These are phyloP conservation scores for Rhineura floridana DNA, from an alignment of 2,113 vertebrate species.

Conservation along the genomic window DNA sequence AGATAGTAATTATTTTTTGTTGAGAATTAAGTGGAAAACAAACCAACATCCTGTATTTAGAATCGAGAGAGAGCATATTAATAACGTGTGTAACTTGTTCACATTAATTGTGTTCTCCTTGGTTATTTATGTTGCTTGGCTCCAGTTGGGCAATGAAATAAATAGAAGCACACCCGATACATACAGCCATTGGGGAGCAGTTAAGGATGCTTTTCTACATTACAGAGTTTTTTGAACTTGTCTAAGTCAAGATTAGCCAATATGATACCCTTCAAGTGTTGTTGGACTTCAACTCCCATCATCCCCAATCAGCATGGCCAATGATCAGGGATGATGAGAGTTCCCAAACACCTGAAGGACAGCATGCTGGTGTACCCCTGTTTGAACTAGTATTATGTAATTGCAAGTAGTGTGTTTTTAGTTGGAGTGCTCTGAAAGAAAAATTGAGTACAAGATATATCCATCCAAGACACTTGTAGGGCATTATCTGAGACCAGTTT, in stretches of 20 bases:
- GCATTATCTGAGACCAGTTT: background rate
- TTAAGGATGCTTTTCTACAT: background rate
- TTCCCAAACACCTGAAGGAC: too few species aligned
- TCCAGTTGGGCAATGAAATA: constrained; percentile 2
- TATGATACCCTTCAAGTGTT: too few species aligned
- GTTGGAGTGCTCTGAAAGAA: constrained; percentile 3
- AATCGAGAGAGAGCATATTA: constrained; percentile 19
- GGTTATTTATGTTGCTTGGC: constrained; percentile 30
- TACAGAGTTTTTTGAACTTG: background rate
- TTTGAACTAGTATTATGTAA: background rate
- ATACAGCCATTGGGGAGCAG: too few species aligned
- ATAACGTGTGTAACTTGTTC: constrained; percentile 1
- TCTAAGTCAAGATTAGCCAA: background rate
- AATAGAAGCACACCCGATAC: background rate
- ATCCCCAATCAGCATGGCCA: too few species aligned
- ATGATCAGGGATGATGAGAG: too few species aligned
- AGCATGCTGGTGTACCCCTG: too few species aligned
- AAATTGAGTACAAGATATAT: background rate
- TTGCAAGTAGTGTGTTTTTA: constrained; percentile 5
- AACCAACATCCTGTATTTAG: background rate
- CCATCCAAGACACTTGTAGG: background rate
- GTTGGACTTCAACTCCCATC: too few species aligned
- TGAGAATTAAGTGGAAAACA: constrained; percentile 14
- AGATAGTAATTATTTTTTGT: background rate
- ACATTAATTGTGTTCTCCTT: constrained; percentile 16